phyloP scores from a whole-genome alignment of 2,888 invertebrate species.

The Caenorhabditis imperialis region DNA sequence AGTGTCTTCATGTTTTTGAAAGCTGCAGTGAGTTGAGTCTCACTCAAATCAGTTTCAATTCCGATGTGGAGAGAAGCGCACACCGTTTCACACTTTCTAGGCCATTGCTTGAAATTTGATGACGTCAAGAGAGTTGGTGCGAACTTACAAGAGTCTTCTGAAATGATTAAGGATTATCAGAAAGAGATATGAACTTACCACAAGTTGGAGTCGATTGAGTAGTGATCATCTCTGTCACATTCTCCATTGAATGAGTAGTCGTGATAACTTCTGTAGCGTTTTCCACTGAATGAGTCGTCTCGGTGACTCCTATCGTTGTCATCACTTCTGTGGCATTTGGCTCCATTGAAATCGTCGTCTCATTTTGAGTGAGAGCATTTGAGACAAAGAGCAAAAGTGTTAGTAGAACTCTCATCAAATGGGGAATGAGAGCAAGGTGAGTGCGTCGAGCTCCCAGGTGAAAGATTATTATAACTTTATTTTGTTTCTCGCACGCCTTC shows the following conservation, averaged over 20 bases:
- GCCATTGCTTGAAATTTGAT: neutral
- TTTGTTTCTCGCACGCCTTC: neutral
- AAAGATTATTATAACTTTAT: neutral
- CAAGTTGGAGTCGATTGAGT: too few relatives aligned
- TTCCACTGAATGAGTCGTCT: too few relatives aligned
- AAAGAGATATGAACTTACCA: too few relatives aligned
- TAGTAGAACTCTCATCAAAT: neutral
- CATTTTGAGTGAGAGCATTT: constrained; percentile 5
- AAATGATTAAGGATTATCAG: neutral
- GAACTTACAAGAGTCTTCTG: constrained; percentile 3
- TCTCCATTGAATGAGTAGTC: too few relatives aligned
- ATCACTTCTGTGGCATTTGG: too few relatives aligned
- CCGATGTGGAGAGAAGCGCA: constrained; percentile 2
- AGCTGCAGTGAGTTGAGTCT: constrained; percentile 2
- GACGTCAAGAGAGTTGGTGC: neutral
- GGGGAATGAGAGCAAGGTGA: constrained; percentile 5
- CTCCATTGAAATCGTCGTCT: neutral
- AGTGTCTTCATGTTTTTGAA: constrained; percentile 14
- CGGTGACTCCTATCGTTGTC: too few relatives aligned
- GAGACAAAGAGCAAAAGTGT: neutral
- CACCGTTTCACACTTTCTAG: constrained; percentile 4
- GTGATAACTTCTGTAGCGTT: too few relatives aligned
- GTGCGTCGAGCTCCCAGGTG: constrained; percentile 8
- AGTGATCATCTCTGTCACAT: too few relatives aligned
- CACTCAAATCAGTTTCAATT: neutral